Evolutionary conservation across 2,113 vertebrate genomes (phyloP), one percentile per base, ranked within the genome.

Genomic region (Melozone crissalis): DNA sequence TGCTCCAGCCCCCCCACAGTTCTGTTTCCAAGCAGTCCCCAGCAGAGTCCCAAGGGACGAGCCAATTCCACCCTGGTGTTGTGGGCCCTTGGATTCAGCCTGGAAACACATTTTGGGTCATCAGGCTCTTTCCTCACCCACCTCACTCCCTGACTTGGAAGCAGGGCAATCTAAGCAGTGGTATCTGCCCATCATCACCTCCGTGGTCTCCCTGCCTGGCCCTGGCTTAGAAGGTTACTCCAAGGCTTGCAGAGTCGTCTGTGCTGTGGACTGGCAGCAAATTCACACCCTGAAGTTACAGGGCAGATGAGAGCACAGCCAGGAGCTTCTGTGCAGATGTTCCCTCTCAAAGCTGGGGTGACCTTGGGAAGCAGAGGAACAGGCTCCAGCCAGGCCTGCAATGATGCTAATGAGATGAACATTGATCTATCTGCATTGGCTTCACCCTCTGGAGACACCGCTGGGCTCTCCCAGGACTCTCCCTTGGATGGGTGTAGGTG

Each of bases 381-480:
- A 18, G 46, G 30, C 37, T 86, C 23, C 63, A 61, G 30, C 15
- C 54, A 23, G 63, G 37, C 28, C 10, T 37, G 73, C 28, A 61
- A 1, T 22, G 23, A 41, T 55, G 9, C 37, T 69, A 22, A 43
- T 24, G 5, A 51, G 52, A 22, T 3, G 17, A 20, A n/a, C 2
- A 1, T 5, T 15, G 28, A 85, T 5, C 43, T 37, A 11, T 0
- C 0, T 28, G 67, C 0, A 0, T 4, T 47, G 63, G 26, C 68
- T 80, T 59, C 63, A 76, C 18, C 37, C 46, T 44, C 19, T 58
- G 35, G 68, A 79, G 51, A 69, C 30, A 58, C 15, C 39, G 8
- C 44, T 7, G 2, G 81, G 49, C 23, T 52, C 44, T 31, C 24
- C 26, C 12, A 10, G 1, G 5, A 43, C 5, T 52, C 13, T 89